phyloP scores from a whole-genome alignment of 2,797 vertebrate species.

The Brachyrhaphis roseni region DNA sequence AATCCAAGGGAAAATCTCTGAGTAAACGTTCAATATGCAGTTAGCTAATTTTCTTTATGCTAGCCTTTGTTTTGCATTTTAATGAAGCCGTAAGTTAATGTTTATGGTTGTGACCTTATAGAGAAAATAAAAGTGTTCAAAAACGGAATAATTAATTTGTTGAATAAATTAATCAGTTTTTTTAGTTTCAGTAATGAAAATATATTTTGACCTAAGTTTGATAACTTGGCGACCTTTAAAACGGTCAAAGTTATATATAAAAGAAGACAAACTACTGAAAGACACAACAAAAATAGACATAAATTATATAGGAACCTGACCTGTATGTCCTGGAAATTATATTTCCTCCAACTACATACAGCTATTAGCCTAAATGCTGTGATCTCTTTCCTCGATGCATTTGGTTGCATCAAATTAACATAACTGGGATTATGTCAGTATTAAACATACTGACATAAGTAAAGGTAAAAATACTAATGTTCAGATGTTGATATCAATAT shows the following conservation, averaged over 20 bases:
- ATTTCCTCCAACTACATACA: background rate
- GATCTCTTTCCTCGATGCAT: background rate
- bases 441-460: background rate
- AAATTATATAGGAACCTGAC: background rate
- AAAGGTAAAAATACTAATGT: background rate
- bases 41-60: background rate
- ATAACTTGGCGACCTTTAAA: background rate
- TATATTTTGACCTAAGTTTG: background rate
- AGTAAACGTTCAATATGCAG: conserved; percentile 13
- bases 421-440: background rate
- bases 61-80: background rate
- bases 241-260: background rate
- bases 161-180: background rate
- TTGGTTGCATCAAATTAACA: background rate
- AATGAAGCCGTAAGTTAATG: background rate
- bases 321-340: background rate
- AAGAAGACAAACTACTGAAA: background rate
- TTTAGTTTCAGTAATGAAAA: background rate
- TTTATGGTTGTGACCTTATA: background rate
- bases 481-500: background rate
- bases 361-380: too few relatives aligned
- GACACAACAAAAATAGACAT: background rate
- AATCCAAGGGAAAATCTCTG: conserved; percentile 29
- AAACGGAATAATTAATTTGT: background rate
- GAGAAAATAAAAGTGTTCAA: background rate